Evolutionary conservation across 1,140 invertebrate species (phyloP).

Genomic region (Lordiphosa stackelbergi): DNA sequence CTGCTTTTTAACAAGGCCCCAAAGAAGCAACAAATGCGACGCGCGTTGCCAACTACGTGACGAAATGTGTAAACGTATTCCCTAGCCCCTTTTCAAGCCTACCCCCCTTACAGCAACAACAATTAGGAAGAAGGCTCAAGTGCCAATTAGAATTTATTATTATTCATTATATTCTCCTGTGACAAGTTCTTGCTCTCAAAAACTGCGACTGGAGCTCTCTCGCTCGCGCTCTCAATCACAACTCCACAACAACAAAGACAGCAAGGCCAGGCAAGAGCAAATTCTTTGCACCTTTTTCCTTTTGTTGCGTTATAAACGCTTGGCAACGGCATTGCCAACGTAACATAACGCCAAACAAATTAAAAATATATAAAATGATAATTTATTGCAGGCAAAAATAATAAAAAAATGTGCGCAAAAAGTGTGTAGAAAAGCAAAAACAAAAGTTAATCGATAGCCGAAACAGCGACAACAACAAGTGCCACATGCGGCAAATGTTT

Average conservation of each 20-base stretch:
- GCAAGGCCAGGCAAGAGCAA: conserved; percentile 26
- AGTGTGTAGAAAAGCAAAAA: conserved; percentile 14
- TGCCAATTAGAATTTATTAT: conserved; percentile 72
- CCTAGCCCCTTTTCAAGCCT: background rate
- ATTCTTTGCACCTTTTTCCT: conserved; percentile 8
- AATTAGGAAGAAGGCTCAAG: conserved; percentile 12
- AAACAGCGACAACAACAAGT: conserved; percentile 11
- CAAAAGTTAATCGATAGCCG: conserved; percentile 26
- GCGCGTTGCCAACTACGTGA: conserved; percentile 54
- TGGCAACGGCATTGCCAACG: conserved; percentile 8
- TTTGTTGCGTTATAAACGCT: conserved; percentile 8
- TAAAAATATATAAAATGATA: conserved; percentile 20
- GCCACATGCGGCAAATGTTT: conserved; percentile 20
- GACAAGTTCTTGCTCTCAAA: conserved; percentile 29
- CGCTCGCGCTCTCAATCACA: too few relatives aligned
- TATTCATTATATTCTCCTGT: conserved; percentile 64
- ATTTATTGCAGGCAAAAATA: too few relatives aligned
- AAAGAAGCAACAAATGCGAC: conserved; percentile 66
- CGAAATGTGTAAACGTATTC: conserved; percentile 53
- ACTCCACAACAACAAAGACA: background rate
- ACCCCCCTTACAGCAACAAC: background rate
- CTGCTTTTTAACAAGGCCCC: conserved; percentile 13
- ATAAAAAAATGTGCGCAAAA: conserved; percentile 12
- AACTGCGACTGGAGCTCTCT: conserved; percentile 8
- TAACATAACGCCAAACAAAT: conserved; percentile 14